Conservation (phyloP, 2,113 vertebrate species). For the Amia ocellicauda region DNA sequence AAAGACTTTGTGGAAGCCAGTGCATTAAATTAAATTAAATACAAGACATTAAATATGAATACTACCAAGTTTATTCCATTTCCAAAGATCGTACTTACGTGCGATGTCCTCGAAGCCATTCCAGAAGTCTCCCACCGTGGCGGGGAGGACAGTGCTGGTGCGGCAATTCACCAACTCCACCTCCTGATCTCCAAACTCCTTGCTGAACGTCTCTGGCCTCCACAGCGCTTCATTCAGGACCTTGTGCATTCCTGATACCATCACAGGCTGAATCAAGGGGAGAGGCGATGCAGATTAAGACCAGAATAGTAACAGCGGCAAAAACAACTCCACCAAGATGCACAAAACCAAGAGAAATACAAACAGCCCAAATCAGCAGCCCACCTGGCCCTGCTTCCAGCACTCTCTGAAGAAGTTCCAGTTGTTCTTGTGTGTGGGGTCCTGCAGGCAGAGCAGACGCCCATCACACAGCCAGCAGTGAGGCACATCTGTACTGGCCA, state of each 20-base stretch:
- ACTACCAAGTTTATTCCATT: not conserved
- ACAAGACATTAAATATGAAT: not conserved
- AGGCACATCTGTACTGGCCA: conserved; percentile 71
- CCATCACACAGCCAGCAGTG: conserved; percentile 75
- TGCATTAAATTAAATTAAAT: too few species aligned
- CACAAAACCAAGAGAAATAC: not conserved
- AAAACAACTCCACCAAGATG: too few species aligned
- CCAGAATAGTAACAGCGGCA: not conserved
- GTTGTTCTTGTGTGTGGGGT: conserved; percentile 73
- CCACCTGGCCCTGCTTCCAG: conserved; percentile 77
- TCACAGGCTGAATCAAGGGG: conserved; percentile 59
- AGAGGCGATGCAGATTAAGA: not conserved
- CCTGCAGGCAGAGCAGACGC: conserved; percentile 68
- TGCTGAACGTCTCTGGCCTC: conserved; percentile 69
- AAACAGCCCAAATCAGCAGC: not conserved
- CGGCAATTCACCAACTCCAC: conserved; percentile 74
- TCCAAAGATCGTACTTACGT: conserved; percentile 42
- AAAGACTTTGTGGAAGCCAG: too few species aligned
- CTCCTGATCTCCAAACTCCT: conserved; percentile 73
- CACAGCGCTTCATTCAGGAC: conserved; percentile 70
- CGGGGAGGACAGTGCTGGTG: conserved; percentile 73
- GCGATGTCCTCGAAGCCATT: conserved; percentile 76
- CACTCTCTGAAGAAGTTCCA: conserved; percentile 78
- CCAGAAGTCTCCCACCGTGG: conserved; percentile 76
- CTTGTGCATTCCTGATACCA: conserved; percentile 74